Evolutionary conservation across 2,113 vertebrate species (phyloP), one percentile per base, ranked within the genome.

Genomic region (Cairina moschata): DNA sequence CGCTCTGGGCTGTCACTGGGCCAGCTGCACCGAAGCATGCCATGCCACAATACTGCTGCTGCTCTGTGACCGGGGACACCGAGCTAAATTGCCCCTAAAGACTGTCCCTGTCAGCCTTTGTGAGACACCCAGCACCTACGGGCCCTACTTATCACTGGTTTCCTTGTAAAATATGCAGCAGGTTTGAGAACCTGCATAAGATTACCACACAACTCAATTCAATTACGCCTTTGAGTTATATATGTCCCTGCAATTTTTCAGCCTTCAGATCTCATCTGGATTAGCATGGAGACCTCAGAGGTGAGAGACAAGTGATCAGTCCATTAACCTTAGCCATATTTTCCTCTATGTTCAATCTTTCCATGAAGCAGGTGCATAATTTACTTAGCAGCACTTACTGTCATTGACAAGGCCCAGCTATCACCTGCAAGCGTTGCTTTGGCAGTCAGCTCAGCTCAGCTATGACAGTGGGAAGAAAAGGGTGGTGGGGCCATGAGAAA

Each of bases 261-360:
- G 62, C 91, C 88, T 96, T 97, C 89, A 94, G 55, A 93, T 59
- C 88, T 95, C 93, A 89, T 85, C 95, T 83, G 86, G 84, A 97
- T 93, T 91, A 82, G 72, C 56, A 69, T 18, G 9, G 84, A 92
- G 89, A 96, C 91, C 91, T 86, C 86, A 90, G 71, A 86, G 94
- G 94, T 96, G 97, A 97, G 67, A 96, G 94, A 95, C 71, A 88
- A 90, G 95, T 96, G 91, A 97, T 82, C 94, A 94, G 89, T 91
- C 94, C 95, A 93, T 95, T 95, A 96, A 96, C 95, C 96, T 94
- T 91, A 96, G 89, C 76, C 88, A 83, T 78, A 82, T 78, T 86
- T 90, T 82, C 84, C 91, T 73, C 66, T 65, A 38, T 48, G 60
- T 90, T 97, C 88, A 95, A 78, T 85, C 86, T 84, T 87, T 83